phyloP scores from a whole-genome alignment of 2,888 invertebrate species.

The Pristionchus exspectatus region DNA sequence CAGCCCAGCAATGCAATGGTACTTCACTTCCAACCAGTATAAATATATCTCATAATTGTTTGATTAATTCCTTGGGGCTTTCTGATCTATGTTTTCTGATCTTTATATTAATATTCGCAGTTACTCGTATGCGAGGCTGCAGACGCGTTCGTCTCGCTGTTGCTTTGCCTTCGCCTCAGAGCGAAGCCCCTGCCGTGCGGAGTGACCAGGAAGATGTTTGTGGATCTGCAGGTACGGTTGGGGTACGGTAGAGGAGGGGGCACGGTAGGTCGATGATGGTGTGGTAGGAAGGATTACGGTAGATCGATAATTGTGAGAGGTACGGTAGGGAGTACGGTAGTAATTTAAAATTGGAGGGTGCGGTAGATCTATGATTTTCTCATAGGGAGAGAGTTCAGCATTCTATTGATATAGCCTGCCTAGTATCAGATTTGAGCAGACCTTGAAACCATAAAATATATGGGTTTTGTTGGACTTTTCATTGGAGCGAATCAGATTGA shows the following conservation, averaged over 20 bases:
- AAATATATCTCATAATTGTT: not conserved
- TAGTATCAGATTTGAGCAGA: not conserved
- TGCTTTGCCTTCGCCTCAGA: not conserved
- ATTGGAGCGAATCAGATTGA: not conserved
- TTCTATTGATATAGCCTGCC: no score
- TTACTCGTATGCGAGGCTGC: constrained; percentile 53
- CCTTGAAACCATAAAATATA: not conserved
- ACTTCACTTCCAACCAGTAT: no score
- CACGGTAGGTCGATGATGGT: not conserved
- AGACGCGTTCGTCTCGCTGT: constrained; percentile 47
- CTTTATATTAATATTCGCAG: constrained; percentile 18
- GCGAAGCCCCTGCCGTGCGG: constrained; percentile 38
- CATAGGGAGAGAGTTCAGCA: no score
- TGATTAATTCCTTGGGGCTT: no score
- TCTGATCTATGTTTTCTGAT: no score
- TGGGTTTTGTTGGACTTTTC: not conserved
- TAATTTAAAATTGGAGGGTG: no score
- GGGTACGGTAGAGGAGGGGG: not conserved
- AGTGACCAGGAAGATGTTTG: constrained; percentile 41
- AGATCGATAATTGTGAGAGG: no score
- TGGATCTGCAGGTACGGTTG: constrained; percentile 51
- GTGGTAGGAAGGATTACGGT: no score
- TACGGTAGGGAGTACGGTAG: not conserved
- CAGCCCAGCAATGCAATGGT: no score
- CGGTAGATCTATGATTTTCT: no score